Evolutionary conservation across 2,888 invertebrate genomes (phyloP).

Genomic region (Diloba caeruleocephala): DNA sequence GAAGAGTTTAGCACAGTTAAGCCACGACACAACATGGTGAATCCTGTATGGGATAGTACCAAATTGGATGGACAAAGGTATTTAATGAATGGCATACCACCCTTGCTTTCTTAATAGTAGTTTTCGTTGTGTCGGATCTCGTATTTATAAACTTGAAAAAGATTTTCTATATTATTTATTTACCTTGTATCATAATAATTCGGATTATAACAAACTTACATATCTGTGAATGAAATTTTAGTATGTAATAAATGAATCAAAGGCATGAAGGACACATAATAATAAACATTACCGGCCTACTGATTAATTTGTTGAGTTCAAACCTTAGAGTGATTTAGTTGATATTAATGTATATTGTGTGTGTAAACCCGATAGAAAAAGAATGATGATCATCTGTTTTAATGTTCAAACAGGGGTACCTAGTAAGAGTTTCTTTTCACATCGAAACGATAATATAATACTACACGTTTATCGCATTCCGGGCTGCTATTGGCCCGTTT

Average conservation of each 20-base stretch:
- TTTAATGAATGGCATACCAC: too few relatives aligned
- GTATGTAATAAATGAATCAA: conserved; percentile 25
- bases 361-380: conserved; percentile 20
- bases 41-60: too few relatives aligned
- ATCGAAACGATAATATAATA: too few relatives aligned
- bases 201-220: conserved; percentile 51
- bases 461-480: too few relatives aligned
- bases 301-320: conserved; percentile 32
- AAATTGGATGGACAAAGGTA: too few relatives aligned
- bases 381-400: conserved; percentile 8
- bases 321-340: conserved; percentile 36
- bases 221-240: conserved; percentile 47
- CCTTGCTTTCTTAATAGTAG: conserved; percentile 43
- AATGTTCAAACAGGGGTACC: conserved; percentile 8
- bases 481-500: too few relatives aligned
- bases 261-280: conserved; percentile 14
- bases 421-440: too few relatives aligned
- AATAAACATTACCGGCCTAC: conserved; percentile 30
- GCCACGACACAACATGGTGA: too few relatives aligned
- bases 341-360: conserved; percentile 32
- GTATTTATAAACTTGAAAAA: conserved; percentile 61
- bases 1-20: too few relatives aligned
- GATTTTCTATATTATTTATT: conserved; percentile 49
- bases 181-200: conserved; percentile 52
- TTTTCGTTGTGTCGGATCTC: conserved; percentile 68